Evolutionary conservation across 2,888 invertebrate species (phyloP), one percentile per base, ranked within the genome.

Genomic region (Dicyrtomina minuta): DNA sequence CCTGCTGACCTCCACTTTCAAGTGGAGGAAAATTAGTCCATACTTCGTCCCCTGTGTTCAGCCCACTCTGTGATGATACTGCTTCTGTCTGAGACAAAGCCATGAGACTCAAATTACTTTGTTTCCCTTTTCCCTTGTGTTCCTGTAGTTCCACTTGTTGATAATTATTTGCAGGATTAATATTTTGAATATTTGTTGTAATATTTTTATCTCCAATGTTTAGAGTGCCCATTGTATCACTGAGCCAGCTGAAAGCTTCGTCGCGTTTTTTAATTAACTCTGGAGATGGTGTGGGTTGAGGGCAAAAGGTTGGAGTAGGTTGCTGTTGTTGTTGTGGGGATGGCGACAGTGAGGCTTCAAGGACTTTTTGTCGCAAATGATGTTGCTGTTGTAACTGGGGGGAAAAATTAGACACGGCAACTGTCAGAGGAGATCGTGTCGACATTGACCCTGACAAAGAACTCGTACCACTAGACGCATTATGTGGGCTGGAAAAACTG

Each of bases 211-310:
- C 71, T 12, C 74, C 76, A 61, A 78, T 74, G n/a, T 74, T 73
- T 41, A 79, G 70, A 62, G 71, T 79, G 64, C 72, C 79, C 70
- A 83, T 71, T 2, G 82, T 82, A 72, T 81, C 81, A 73, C 81
- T 81, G 6, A 83, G 70, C 83, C 83, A 83, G 70, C 82, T 82
- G 79, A 84, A 84, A 22, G 83, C 83, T 73, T 81, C 80, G 43
- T 81, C 81, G 15, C 80, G 70, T 41, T 80, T 80, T 65, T 77
- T 76, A 13, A 78, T 65, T 4, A 77, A 43, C 61, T 77, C 76
- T 27, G 75, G 59, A 3, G 77, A 70, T 13, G 76, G 75, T 20
- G 56, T 59, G 5, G 53, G 39, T 20, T 58, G 65, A 5, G 58
- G 60, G 12, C 51, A 33, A 4, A 44, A 33, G 22, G 69, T 17